Percentiles rank a stretch among this genome's conserved stretches.
Conservation (phyloP, 2,113 vertebrate species). For the Diadophis punctatus region DNA sequence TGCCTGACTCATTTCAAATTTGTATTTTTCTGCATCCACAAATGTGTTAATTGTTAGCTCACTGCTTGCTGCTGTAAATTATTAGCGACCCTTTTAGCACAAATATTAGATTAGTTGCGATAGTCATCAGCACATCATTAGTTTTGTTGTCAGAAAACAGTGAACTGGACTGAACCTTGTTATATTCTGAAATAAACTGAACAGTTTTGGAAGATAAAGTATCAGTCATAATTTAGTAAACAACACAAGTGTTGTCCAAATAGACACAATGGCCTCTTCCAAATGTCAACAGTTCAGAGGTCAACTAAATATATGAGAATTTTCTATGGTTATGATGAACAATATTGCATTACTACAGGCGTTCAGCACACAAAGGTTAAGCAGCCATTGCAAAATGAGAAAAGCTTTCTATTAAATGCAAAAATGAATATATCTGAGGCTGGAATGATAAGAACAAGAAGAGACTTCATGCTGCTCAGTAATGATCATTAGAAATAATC, state of each 20-base stretch:
- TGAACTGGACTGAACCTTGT: neutral
- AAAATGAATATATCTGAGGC: constrained; percentile 33
- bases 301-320: neutral
- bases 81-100: neutral
- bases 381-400: constrained; percentile 16
- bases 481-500: constrained; percentile 38
- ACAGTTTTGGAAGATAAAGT: neutral
- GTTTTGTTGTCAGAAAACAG: constrained; percentile 11
- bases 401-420: constrained; percentile 46
- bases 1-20: neutral
- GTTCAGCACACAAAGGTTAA: neutral
- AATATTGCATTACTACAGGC: neutral
- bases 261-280: neutral
- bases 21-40: neutral
- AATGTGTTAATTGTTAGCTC: neutral
- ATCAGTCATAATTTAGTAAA: neutral
- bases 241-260: neutral
- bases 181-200: neutral
- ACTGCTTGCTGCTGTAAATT: constrained; percentile 14
- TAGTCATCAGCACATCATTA: constrained; percentile 2
- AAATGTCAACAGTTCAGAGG: constrained; percentile 3
- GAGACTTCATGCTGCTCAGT: constrained; percentile 34
- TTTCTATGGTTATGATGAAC: constrained; percentile 15
- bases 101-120: constrained; percentile 9
- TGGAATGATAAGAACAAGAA: constrained; percentile 41